Base-by-base conservation (phyloP, 1,140 invertebrate genomes). In the Papilio xuthus region DNA sequence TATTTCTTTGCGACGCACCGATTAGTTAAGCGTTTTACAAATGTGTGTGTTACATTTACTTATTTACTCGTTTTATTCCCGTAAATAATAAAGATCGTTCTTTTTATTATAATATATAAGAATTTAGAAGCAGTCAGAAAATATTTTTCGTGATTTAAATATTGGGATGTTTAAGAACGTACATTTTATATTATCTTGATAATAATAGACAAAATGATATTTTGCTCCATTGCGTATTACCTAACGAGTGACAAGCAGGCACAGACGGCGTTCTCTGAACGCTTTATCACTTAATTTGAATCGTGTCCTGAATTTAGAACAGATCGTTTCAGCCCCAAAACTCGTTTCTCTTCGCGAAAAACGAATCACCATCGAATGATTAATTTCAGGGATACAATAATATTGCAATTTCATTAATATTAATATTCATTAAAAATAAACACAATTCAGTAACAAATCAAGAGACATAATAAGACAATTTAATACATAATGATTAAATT, bases 241-340 rank as follows among this genome's bases (percentile, higher is more conserved):
- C 80, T 56, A 75, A 47, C 23, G 77, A 84, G 82, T 88, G 87
- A 88, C 87, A 89, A 86, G 79, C 82, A 86, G 83, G 83, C 81
- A 78, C 84, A 86, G 85, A 81, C 87, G 83, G 83, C 81, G 82
- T 84, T 84, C 84, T 84, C 81, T 80, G 81, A 88, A 83, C 88
- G 86, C 86, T 90, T 91, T 91, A 90, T 91, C 89, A 91, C 88
- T 91, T 90, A 91, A 91, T 91, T 91, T 89, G 89, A 91, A 91
- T 90, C 89, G 89, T 91, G 89, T 86, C 82, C 83, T 83, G 89
- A 90, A 91, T 91, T 86, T 85, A 81, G 82, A 88, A 85, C 81
- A 78, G 79, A 67, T 67, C 82, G 79, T 82, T 81, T 84, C 79
- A 50, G 79, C 80, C 79, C 82, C 79, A 80, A 63, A 86, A 86